phyloP scores from a whole-genome alignment of 2,797 vertebrate species.

The Rallus crepitans region DNA sequence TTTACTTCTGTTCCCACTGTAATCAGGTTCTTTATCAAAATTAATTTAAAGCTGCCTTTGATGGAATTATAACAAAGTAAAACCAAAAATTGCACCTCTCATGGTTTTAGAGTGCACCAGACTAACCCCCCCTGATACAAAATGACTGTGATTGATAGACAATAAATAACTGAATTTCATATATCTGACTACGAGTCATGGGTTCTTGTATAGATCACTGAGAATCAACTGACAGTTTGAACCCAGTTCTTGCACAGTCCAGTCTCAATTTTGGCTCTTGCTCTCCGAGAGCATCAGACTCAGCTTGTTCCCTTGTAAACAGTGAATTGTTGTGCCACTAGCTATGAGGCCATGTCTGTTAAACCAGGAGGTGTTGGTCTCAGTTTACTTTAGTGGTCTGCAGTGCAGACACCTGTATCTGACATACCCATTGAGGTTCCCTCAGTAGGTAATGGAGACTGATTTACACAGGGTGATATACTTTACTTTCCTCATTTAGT shows the following conservation, averaged over 20 bases:
- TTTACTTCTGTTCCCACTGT: not conserved
- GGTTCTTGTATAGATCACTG: not conserved
- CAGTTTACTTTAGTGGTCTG: not conserved
- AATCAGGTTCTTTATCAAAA: not conserved
- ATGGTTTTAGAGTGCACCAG: not conserved
- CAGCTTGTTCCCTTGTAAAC: not conserved
- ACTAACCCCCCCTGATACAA: not conserved
- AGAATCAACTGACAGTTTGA: not conserved
- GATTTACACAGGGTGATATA: not conserved
- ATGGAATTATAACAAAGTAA: not conserved
- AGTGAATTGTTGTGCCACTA: not conserved
- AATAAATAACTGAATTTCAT: not conserved
- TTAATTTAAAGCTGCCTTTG: not conserved
- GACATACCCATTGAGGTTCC: not conserved
- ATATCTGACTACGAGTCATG: not conserved
- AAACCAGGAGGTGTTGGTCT: not conserved
- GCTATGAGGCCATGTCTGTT: accelerated
- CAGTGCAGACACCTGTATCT: not conserved
- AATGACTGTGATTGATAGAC: not conserved
- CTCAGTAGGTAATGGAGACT: not conserved
- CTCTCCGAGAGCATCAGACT: not conserved
- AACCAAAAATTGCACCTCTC: accelerated
- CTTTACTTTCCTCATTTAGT: not conserved
- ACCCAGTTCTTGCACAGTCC: not conserved
- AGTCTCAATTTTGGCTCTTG: not conserved